Conservation (phyloP, 1,140 invertebrate species). For the Thaumetopoea pityocampa region DNA sequence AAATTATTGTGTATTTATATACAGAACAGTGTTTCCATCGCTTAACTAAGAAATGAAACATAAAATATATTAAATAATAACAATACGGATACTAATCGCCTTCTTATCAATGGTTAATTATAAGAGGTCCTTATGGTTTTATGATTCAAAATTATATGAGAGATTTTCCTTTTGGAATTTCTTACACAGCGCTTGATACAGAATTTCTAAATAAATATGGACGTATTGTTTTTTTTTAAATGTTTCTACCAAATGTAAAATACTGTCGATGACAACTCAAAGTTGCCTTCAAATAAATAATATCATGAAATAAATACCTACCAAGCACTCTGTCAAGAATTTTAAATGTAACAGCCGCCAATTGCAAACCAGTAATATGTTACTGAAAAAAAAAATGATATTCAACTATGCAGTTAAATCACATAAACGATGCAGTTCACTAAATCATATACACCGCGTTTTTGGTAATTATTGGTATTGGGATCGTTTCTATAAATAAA, state of each 20-base stretch:
- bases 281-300: conserved; percentile 18
- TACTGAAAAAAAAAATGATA: conserved; percentile 35
- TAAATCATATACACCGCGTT: conserved; percentile 70
- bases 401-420: conserved; percentile 54
- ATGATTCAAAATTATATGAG: conserved; percentile 54
- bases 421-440: conserved; percentile 61
- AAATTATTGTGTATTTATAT: conserved; percentile 68
- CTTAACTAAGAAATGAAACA: conserved; percentile 75
- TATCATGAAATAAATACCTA: conserved; percentile 20
- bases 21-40: conserved; percentile 70
- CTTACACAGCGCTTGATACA: conserved; percentile 43
- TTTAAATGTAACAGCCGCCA: conserved; percentile 28
- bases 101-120: conserved; percentile 76
- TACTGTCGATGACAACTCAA: conserved; percentile 9
- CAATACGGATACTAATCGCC: conserved; percentile 76
- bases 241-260: neutral
- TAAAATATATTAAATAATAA: conserved; percentile 77
- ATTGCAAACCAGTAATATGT: conserved; percentile 30
- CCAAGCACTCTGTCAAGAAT: conserved; percentile 52
- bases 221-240: conserved; percentile 10
- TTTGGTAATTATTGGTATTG: conserved; percentile 77
- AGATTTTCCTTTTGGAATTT: conserved; percentile 25
- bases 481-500: conserved; percentile 74
- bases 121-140: conserved; percentile 77
- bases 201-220: conserved; percentile 15